These are phyloP conservation scores for Novumbra hubbsi DNA, from an alignment of 2,797 vertebrate species.

Conservation along the genomic window DNA sequence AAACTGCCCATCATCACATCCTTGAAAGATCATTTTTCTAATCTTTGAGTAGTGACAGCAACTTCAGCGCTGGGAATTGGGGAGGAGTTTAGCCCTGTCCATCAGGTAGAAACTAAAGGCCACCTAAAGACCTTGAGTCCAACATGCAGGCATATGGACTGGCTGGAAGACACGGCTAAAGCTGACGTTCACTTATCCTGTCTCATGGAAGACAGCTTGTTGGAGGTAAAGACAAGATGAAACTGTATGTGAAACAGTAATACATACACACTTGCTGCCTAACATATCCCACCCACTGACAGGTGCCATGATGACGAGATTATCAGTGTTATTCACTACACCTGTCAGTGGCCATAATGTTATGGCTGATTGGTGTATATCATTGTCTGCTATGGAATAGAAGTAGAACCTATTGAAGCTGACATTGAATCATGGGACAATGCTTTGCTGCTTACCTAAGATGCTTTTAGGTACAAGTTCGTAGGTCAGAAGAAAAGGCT, in stretches of 20 bases:
- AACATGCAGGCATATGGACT: constrained; percentile 16
- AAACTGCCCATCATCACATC: constrained; percentile 3
- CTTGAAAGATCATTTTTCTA: constrained; percentile 4
- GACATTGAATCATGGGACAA: no score
- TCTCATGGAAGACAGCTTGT: constrained; percentile 8
- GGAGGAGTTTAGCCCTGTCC: constrained; percentile 4
- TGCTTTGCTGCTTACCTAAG: no score
- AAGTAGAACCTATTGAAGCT: no score
- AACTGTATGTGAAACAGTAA: background rate
- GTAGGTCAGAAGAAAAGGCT: no score
- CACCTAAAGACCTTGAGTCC: constrained; percentile 7
- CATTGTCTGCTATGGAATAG: no score
- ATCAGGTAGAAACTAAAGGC: constrained; percentile 11
- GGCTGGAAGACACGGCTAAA: constrained; percentile 5
- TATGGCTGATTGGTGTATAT: no score
- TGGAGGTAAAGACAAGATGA: background rate
- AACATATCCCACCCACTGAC: no score
- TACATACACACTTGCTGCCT: no score
- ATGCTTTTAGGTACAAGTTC: no score
- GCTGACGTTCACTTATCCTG: constrained; percentile 7
- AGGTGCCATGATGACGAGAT: no score
- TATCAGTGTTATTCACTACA: no score
- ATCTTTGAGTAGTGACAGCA: constrained; percentile 8
- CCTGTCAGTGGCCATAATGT: no score
- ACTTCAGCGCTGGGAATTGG: constrained; percentile 16